phyloP scores from a whole-genome alignment of 2,113 vertebrate species.

The Herpailurus yagouaroundi region DNA sequence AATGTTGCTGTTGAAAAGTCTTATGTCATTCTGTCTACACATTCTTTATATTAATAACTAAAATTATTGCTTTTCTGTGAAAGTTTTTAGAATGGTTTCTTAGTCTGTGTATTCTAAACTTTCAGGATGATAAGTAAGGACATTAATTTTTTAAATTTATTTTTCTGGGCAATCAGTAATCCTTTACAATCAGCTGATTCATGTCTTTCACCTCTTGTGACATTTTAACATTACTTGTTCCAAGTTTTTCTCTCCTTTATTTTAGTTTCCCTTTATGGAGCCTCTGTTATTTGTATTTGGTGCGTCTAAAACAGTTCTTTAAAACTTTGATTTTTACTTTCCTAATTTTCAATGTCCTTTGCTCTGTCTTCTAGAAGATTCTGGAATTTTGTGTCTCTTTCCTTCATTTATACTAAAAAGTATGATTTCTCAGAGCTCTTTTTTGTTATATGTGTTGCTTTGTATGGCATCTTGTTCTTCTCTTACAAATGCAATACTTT shows the following conservation, averaged over 20 bases:
- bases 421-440: neutral
- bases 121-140: neutral
- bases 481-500: neutral
- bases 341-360: neutral
- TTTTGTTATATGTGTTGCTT: neutral
- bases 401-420: neutral
- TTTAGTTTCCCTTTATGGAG: neutral
- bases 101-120: neutral
- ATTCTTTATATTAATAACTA: neutral
- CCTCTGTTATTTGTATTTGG: neutral
- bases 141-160: neutral
- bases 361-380: neutral
- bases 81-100: neutral
- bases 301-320: neutral
- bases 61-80: neutral
- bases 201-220: neutral
- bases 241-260: neutral
- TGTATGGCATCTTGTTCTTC: neutral
- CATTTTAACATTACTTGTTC: neutral
- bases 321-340: neutral
- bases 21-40: neutral
- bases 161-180: neutral
- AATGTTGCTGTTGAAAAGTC: neutral
- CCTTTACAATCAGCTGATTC: neutral
- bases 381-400: neutral